Evolutionary conservation across 2,888 invertebrate species (phyloP).

Genomic region (Fragum fragum): DNA sequence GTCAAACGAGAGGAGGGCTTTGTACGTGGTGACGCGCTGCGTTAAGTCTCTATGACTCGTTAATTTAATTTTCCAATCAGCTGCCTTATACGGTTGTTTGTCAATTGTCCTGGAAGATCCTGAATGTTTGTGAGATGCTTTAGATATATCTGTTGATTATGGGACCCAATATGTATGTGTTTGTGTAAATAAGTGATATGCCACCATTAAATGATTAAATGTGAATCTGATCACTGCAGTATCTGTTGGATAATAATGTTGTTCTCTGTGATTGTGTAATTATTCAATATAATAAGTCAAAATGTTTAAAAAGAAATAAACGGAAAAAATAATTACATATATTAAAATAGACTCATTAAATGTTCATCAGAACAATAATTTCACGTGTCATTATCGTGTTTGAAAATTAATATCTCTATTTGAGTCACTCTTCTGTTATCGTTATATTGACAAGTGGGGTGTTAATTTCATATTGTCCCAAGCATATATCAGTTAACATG

Average conservation of each 20-base stretch:
- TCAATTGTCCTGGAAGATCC: constrained; percentile 46
- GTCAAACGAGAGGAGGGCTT: constrained; percentile 54
- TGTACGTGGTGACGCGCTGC: constrained; percentile 30
- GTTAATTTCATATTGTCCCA: constrained; percentile 38
- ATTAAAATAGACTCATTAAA: not conserved
- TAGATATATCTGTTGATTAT: constrained; percentile 35
- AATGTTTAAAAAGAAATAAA: not conserved
- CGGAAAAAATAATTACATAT: not conserved
- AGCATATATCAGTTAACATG: constrained; percentile 26
- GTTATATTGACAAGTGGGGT: constrained; percentile 42
- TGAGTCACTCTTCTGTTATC: constrained; percentile 39
- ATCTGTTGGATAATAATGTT: not conserved
- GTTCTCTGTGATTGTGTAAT: no score
- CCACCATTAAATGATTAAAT: no score
- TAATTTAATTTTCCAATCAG: constrained; percentile 67
- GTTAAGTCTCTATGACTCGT: constrained; percentile 28
- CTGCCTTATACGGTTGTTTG: constrained; percentile 38
- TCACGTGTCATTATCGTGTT: constrained; percentile 26
- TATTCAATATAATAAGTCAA: not conserved
- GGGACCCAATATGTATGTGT: constrained; percentile 10
- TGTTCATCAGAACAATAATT: constrained; percentile 12
- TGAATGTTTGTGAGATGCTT: constrained; percentile 24
- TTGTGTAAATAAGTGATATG: no score
- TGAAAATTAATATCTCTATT: constrained; percentile 27
- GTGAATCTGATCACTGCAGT: no score